These are phyloP conservation scores for Agonopterix alstromeriana DNA, from an alignment of 2,888 invertebrate species.

Conservation along the genomic window DNA sequence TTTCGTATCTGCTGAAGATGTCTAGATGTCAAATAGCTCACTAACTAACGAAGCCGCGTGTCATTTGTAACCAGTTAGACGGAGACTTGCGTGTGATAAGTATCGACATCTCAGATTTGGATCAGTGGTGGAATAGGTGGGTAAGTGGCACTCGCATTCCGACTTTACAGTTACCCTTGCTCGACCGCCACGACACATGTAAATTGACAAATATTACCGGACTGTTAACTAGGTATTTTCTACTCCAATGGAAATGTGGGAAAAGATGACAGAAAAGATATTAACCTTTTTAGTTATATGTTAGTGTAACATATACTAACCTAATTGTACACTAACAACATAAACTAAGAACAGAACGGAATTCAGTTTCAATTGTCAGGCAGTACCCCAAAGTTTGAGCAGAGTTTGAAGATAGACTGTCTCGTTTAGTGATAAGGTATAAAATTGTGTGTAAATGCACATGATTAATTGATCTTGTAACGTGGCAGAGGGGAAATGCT, in stretches of 20 bases:
- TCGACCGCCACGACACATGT: constrained; percentile 33
- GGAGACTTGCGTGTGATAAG: constrained; percentile 1
- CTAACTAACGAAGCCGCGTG: constrained; percentile 1
- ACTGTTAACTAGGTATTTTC: background rate
- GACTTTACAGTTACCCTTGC: constrained; percentile 52
- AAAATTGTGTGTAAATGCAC: too few relatives aligned
- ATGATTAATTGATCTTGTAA: too few relatives aligned
- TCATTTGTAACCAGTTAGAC: constrained; percentile 3
- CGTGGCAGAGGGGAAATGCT: too few relatives aligned
- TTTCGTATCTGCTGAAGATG: too few relatives aligned
- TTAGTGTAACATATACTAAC: too few relatives aligned
- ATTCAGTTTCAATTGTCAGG: too few relatives aligned
- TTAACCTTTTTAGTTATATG: too few relatives aligned
- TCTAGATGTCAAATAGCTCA: background rate
- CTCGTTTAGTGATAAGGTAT: too few relatives aligned
- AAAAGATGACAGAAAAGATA: background rate
- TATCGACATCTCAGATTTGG: constrained; percentile 22
- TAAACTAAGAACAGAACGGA: too few relatives aligned
- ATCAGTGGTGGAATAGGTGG: constrained; percentile 37
- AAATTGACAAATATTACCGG: constrained; percentile 62
- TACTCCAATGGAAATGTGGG: background rate
- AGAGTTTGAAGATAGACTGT: too few relatives aligned
- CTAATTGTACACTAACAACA: too few relatives aligned
- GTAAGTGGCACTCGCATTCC: constrained; percentile 51
- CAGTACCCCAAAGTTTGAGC: too few relatives aligned